Evolutionary conservation across 1,140 invertebrate genomes (phyloP), one percentile per base, ranked within the genome.

Genomic region (Aphelenchoides besseyi): DNA sequence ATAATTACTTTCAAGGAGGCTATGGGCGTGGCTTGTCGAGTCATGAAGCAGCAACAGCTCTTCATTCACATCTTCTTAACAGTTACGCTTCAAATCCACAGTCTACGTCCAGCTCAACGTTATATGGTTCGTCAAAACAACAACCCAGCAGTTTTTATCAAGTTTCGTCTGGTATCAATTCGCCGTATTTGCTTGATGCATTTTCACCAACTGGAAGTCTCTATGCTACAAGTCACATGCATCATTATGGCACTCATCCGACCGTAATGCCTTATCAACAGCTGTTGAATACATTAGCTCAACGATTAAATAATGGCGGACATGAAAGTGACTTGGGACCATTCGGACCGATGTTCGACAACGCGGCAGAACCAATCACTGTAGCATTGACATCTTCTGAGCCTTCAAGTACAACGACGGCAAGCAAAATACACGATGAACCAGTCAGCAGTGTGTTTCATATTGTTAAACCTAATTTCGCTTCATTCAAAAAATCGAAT

Each of bases 101-200:
- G 55, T 59, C 55, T 8, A 8, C 55, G 18, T 12, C 55, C 5
- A 23, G 12, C 23, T 48, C 41, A 23, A 29, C 5, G 5, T 33
- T 59, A 33, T 59, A 29, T 23, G 55, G 55, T 8, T 59, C 55
- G 12, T 8, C 5, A 5, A 48, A 48, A 12, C 5, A 59, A 33
- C 55, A 59, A 33, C 55, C 55, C 55, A 33, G 55, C 55, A 59
- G 55, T 23, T 59, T 8, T 23, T 59, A 59, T 59, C 55, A 59
- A 33, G 55, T 59, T 33, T 59, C 55, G 18, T 59, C 55, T 8
- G 5, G 5, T 8, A 33, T 59, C 5, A 59, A 33, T 23, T 8
- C 5, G 5, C 55, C 55, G 26, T 41, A 8, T 41, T 59, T 59
- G 55, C 5, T 59, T 33, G 55, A 59, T 33, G 55, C 55, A 33